These are phyloP conservation scores for Caenorhabditis latens DNA, from an alignment of 1,140 invertebrate species.

Conservation along the genomic window DNA sequence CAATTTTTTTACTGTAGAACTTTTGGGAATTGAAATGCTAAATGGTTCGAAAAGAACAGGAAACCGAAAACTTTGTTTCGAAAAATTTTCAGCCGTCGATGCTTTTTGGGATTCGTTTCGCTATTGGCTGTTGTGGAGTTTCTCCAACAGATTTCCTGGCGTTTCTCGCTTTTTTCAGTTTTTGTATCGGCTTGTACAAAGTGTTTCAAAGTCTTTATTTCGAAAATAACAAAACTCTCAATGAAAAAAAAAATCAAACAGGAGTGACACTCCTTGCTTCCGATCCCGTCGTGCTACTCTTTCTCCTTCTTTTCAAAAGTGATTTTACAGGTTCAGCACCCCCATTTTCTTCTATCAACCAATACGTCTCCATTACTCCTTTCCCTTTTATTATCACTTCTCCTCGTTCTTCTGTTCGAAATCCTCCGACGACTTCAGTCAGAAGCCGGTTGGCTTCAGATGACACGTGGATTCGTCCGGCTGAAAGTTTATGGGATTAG, in stretches of 20 bases:
- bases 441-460: constrained; percentile 70
- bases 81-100: no score
- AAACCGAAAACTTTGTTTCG: no score
- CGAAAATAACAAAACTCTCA: no score
- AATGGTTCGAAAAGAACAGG: no score
- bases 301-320: neutral
- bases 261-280: neutral
- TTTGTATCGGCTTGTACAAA: no score
- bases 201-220: no score
- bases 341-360: constrained; percentile 81
- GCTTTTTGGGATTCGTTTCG: no score
- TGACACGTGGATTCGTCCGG: constrained; percentile 73
- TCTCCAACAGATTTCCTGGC: no score
- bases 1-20: no score
- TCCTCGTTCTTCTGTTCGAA: constrained; percentile 72
- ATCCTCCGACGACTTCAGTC: constrained; percentile 72
- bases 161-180: no score
- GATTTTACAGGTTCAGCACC: neutral
- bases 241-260: neutral
- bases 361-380: constrained; percentile 93
- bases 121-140: no score
- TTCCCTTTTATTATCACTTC: constrained; percentile 78
- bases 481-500: constrained; percentile 60
- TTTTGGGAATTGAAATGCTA: no score
- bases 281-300: neutral